phyloP scores from a whole-genome alignment of 2,113 vertebrate genomes.

The Empidonax alnorum region DNA sequence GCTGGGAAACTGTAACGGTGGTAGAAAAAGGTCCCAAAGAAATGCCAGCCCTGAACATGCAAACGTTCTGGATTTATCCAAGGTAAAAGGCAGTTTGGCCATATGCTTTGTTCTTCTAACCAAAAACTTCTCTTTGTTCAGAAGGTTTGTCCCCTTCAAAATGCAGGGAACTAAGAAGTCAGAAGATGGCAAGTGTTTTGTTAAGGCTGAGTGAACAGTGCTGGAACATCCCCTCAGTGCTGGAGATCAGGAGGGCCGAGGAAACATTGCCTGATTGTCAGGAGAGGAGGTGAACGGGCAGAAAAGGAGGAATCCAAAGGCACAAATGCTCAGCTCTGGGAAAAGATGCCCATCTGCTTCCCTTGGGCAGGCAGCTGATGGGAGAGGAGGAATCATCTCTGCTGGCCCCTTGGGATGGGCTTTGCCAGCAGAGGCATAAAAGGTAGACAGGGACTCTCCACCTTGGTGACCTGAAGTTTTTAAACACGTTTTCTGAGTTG shows the following conservation, averaged over 20 bases:
- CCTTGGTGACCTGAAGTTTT: not conserved
- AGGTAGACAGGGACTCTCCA: not conserved
- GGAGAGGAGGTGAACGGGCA: not conserved
- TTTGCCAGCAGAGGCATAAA: not conserved
- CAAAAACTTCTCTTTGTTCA: not conserved
- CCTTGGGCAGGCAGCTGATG: not conserved
- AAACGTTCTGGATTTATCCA: not conserved
- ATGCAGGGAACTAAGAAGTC: not conserved
- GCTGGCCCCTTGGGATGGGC: not conserved
- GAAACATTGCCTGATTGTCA: not conserved
- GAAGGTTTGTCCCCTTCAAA: not conserved
- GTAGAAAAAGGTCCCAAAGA: not conserved
- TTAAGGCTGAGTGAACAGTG: not conserved
- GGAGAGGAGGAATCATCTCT: not conserved
- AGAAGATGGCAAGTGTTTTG: not conserved
- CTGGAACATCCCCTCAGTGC: not conserved
- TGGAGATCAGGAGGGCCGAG: not conserved
- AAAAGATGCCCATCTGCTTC: not conserved
- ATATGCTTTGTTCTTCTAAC: not conserved
- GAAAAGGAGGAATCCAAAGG: not conserved
- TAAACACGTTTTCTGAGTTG: not conserved
- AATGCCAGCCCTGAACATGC: not conserved
- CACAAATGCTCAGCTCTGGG: not conserved
- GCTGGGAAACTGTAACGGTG: not conserved
- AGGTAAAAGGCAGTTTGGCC: not conserved